Percentiles rank a stretch among this genome's conserved stretches.
Evolutionary conservation across 2,888 invertebrate species (phyloP).

Genomic region (Corythucha ciliata): DNA sequence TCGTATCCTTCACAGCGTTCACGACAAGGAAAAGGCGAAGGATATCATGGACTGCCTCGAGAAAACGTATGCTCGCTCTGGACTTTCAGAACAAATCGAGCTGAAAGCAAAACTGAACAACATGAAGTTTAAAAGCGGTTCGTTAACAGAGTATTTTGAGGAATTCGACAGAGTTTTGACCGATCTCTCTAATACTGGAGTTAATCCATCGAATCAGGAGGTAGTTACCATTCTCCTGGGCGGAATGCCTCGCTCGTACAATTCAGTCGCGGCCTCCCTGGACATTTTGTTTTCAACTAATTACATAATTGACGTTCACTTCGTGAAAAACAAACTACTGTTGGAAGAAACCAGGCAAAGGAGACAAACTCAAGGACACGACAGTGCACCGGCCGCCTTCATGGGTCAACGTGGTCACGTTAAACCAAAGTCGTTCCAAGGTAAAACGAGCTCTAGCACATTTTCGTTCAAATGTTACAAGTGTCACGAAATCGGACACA

Average conservation of each 20-base stretch:
- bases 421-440: too few relatives aligned
- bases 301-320: slow-evolving; percentile 5
- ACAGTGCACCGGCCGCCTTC: slow-evolving; percentile 5
- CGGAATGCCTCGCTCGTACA: slow-evolving; percentile 3
- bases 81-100: slow-evolving; percentile 13
- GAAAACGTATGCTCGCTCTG: slow-evolving; percentile 2
- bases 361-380: slow-evolving; percentile 1
- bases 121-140: slow-evolving; percentile 8
- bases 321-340: slow-evolving; percentile 11
- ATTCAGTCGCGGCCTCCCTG: background rate
- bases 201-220: background rate
- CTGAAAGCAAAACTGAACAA: slow-evolving; percentile 6
- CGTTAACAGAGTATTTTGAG: slow-evolving; percentile 1
- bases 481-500: slow-evolving; percentile 3
- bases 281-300: background rate
- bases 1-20: slow-evolving; percentile 2
- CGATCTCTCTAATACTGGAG: slow-evolving; percentile 1
- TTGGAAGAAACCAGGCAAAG: slow-evolving; percentile 7
- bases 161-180: slow-evolving; percentile 5
- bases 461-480: background rate
- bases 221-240: slow-evolving; percentile 2
- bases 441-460: too few relatives aligned
- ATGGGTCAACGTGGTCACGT: too few relatives aligned
- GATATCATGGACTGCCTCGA: slow-evolving; percentile 11
- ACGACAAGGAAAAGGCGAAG: slow-evolving; percentile 3